Conservation (phyloP, 2,888 invertebrate genomes). For the Stenotaenia linearis region DNA sequence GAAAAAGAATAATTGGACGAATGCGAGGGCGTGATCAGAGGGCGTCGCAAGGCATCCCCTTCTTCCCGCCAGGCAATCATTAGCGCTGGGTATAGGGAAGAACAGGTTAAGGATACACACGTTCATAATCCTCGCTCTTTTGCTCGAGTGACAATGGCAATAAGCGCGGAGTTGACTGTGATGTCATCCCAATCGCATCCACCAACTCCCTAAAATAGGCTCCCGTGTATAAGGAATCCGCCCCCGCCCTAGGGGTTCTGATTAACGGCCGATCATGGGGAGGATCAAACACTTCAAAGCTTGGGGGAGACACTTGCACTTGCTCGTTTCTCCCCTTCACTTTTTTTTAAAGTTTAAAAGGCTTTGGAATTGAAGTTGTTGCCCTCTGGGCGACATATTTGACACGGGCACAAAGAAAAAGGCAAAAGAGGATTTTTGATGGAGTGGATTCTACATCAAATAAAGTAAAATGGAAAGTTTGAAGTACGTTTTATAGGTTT, state of each 20-base stretch:
- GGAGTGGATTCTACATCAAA: slow-evolving; percentile 7
- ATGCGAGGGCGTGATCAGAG: slow-evolving; percentile 23
- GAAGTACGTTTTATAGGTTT: background rate
- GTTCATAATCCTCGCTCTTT: slow-evolving; percentile 15
- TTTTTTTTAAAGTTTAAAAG: slow-evolving; percentile 21
- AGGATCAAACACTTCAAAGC: slow-evolving; percentile 26
- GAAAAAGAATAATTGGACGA: slow-evolving; percentile 23
- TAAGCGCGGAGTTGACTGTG: background rate
- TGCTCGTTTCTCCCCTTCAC: slow-evolving; percentile 14
- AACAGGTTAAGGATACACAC: slow-evolving; percentile 17
- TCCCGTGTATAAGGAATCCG: slow-evolving; percentile 7
- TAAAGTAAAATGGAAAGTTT: background rate
- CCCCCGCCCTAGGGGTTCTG: slow-evolving; percentile 19
- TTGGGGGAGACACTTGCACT: slow-evolving; percentile 21
- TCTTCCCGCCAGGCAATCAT: slow-evolving; percentile 24
- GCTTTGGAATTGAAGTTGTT: slow-evolving; percentile 22
- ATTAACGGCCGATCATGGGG: slow-evolving; percentile 26
- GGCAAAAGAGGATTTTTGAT: slow-evolving; percentile 24
- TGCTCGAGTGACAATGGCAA: slow-evolving; percentile 5
- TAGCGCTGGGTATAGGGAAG: background rate
- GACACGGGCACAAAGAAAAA: slow-evolving; percentile 11
- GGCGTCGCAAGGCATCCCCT: slow-evolving; percentile 3
- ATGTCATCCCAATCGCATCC: slow-evolving; percentile 12
- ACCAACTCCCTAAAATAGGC: background rate
- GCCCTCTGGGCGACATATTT: slow-evolving; percentile 20